phyloP scores from a whole-genome alignment of 2,888 invertebrate species.

The Andrena bicolor region DNA sequence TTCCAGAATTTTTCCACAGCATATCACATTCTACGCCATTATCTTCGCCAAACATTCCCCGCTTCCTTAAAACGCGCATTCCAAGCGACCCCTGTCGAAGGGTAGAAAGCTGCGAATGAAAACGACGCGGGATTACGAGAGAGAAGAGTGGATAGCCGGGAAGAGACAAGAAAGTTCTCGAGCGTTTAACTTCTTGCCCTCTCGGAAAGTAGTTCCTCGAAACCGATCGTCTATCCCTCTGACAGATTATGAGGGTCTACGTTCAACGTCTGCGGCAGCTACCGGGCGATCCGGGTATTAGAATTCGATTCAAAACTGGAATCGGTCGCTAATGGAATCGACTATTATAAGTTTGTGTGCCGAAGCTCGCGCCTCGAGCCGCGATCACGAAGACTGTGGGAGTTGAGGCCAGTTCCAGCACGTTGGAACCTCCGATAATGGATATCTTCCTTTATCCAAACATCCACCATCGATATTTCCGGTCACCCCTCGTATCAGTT shows the following conservation, averaged over 20 bases:
- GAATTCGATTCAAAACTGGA: slow-evolving; percentile 40
- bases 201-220: slow-evolving; percentile 29
- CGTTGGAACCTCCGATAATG: slow-evolving; percentile 28
- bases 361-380: slow-evolving; percentile 10
- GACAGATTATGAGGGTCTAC: slow-evolving; percentile 39
- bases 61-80: too few species aligned
- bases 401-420: slow-evolving; percentile 8
- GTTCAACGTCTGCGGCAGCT: slow-evolving; percentile 1
- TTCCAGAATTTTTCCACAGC: too few species aligned
- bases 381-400: not conserved
- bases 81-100: too few species aligned
- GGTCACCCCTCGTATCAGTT: slow-evolving; percentile 14
- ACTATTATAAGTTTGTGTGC: slow-evolving; percentile 52
- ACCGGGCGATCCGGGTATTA: slow-evolving; percentile 27
- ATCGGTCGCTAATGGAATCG: slow-evolving; percentile 49
- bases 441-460: slow-evolving; percentile 32
- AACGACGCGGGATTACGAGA: slow-evolving; percentile 36
- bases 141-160: slow-evolving; percentile 6
- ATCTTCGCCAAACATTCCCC: too few species aligned
- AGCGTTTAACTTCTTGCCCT: slow-evolving; percentile 53
- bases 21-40: too few species aligned
- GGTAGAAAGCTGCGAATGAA: slow-evolving; percentile 16
- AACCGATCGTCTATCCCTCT: slow-evolving; percentile 38
- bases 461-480: slow-evolving; percentile 24
- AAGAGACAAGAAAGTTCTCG: slow-evolving; percentile 48